phyloP scores from a whole-genome alignment of 2,797 vertebrate genomes.

The Loris lydekkerianus region DNA sequence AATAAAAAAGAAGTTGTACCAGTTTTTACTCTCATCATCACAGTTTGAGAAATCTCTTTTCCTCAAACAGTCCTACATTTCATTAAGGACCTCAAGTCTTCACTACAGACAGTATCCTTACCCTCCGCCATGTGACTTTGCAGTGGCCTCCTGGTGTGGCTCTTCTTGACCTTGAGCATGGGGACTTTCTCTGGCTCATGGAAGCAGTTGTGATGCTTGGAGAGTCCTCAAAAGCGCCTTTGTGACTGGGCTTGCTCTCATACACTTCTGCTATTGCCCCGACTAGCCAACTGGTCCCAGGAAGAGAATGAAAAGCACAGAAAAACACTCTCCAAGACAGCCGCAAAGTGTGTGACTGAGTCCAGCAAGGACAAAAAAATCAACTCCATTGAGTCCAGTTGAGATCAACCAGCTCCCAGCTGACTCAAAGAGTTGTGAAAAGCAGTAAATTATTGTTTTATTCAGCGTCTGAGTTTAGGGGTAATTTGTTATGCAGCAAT shows the following conservation, averaged over 20 bases:
- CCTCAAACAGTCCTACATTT: neutral
- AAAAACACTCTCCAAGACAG: neutral
- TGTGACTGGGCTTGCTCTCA: neutral
- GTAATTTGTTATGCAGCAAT: neutral
- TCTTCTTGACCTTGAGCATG: neutral
- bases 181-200: neutral
- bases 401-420: neutral
- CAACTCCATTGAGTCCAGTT: neutral
- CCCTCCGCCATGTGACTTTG: neutral
- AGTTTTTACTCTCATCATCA: neutral
- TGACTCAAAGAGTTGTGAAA: neutral
- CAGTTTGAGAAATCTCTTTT: conserved; percentile 12
- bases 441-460: conserved; percentile 1
- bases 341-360: neutral
- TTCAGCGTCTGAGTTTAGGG: neutral
- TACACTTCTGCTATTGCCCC: neutral
- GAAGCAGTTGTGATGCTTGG: neutral
- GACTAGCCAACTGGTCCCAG: neutral
- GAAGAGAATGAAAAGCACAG: neutral
- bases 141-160: neutral
- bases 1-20: neutral
- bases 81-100: neutral
- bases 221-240: neutral
- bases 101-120: neutral
- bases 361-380: neutral